Percentiles rank a stretch among this genome's conserved stretches.
phyloP scores from a whole-genome alignment of 2,797 vertebrate species.

The Podarcis siculus region DNA sequence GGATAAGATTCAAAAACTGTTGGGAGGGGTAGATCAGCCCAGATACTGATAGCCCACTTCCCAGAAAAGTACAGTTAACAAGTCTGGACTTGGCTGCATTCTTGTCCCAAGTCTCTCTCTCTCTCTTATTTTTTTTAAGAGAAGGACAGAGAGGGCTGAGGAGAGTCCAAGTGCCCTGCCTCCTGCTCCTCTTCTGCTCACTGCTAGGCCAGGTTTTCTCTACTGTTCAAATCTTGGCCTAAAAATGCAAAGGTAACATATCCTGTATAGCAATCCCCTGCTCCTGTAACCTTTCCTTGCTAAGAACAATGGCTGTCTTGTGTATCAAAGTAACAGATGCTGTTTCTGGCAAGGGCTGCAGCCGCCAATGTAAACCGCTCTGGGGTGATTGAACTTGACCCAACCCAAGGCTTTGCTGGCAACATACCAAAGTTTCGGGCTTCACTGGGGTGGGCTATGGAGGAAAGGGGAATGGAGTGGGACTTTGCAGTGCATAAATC shows the following conservation, averaged over 20 bases:
- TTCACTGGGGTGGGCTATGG: background rate
- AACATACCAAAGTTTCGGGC: slow-evolving; percentile 5
- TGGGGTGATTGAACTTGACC: slow-evolving; percentile 37
- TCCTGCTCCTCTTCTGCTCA: background rate
- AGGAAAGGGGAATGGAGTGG: background rate
- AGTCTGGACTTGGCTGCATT: slow-evolving; percentile 18
- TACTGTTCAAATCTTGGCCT: slow-evolving; percentile 27
- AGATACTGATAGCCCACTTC: slow-evolving; percentile 9
- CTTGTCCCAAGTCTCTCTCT: background rate
- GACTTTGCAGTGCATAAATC: slow-evolving; percentile 4
- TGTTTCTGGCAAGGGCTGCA: slow-evolving; percentile 37
- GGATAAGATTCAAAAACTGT: background rate
- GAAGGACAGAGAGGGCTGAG: background rate
- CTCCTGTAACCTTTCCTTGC: slow-evolving; percentile 15
- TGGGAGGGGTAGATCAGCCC: background rate
- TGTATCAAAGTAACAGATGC: slow-evolving; percentile 47
- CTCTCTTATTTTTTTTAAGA: no score
- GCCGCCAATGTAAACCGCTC: slow-evolving; percentile 33
- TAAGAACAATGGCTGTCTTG: slow-evolving; percentile 43
- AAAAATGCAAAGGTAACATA: slow-evolving; percentile 36
- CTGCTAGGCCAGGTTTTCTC: background rate
- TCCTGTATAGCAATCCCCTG: slow-evolving; percentile 21
- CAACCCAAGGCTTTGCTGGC: slow-evolving; percentile 32
- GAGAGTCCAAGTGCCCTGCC: background rate
- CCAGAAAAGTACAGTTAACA: slow-evolving; percentile 2